These are phyloP conservation scores for Betta splendens DNA, from an alignment of 2,797 vertebrate genomes.

Conservation along the genomic window DNA sequence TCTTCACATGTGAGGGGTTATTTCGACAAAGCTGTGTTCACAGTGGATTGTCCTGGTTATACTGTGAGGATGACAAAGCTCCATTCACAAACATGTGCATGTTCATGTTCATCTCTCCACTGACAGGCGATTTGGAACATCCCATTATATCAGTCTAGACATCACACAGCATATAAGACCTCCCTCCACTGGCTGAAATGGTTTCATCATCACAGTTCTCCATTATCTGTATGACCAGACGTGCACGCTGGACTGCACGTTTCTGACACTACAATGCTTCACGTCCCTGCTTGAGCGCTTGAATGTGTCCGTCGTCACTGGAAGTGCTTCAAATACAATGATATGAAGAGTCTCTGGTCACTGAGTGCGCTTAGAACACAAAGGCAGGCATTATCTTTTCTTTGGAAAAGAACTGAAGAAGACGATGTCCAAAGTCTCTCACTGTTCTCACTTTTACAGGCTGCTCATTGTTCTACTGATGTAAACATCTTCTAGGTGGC, in stretches of 20 bases:
- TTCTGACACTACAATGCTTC: not conserved
- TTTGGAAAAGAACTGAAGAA: not conserved
- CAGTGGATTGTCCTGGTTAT: not conserved
- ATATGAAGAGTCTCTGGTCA: constrained; percentile 1
- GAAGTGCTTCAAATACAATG: not conserved
- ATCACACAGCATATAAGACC: not conserved
- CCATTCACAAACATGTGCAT: not conserved
- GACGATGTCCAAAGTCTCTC: not conserved
- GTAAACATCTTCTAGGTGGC: no score
- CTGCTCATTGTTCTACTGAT: not conserved
- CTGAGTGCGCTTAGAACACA: constrained; percentile 17
- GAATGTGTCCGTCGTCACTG: not conserved
- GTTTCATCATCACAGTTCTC: not conserved
- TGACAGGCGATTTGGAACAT: no score
- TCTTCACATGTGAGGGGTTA: not conserved
- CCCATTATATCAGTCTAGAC: no score
- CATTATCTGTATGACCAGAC: not conserved
- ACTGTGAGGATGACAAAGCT: not conserved
- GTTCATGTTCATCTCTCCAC: no score
- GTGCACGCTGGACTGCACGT: not conserved
- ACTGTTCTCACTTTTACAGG: not conserved
- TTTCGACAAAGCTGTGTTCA: not conserved
- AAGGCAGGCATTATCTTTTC: constrained; percentile 14
- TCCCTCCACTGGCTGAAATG: no score
- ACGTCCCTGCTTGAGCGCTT: not conserved